phyloP scores from a whole-genome alignment of 2,113 vertebrate species.

The Trachemys scripta region DNA sequence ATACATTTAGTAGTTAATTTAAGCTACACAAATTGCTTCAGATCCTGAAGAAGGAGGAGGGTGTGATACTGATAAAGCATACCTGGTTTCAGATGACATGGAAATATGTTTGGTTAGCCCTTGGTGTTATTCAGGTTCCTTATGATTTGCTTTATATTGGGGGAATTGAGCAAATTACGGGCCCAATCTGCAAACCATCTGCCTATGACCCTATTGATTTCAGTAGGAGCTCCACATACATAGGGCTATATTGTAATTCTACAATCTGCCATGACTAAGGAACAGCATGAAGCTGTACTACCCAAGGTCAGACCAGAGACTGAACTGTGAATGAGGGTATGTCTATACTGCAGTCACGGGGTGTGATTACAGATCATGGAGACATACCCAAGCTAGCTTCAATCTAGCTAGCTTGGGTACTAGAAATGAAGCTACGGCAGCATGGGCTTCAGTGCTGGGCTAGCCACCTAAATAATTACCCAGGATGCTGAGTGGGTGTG shows the following conservation, averaged over 20 bases:
- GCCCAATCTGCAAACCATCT: constrained; percentile 49
- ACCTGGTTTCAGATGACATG: constrained; percentile 11
- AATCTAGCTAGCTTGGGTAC: background rate
- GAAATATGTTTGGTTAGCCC: constrained; percentile 41
- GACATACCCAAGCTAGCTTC: background rate
- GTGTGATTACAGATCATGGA: background rate
- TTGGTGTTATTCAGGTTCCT: constrained; percentile 36
- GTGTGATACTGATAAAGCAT: constrained; percentile 41
- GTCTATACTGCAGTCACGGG: background rate
- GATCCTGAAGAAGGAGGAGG: constrained; percentile 28
- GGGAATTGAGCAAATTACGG: constrained; percentile 63
- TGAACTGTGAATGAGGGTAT: background rate
- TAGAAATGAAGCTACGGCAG: background rate
- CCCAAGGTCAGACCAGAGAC: background rate
- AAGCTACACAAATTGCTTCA: constrained; percentile 72
- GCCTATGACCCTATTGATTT: constrained; percentile 62
- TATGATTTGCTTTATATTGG: constrained; percentile 53
- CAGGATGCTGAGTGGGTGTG: background rate
- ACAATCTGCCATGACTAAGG: background rate
- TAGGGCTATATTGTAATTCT: background rate
- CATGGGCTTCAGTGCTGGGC: background rate
- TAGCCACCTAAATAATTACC: background rate
- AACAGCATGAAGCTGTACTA: background rate
- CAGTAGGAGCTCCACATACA: background rate
- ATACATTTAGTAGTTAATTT: constrained; percentile 75